A percentile compares a stretch with the other conserved stretches of the same genome.
phyloP scores from a whole-genome alignment of 2,888 invertebrate species.

The Plagiodera versicolora region DNA sequence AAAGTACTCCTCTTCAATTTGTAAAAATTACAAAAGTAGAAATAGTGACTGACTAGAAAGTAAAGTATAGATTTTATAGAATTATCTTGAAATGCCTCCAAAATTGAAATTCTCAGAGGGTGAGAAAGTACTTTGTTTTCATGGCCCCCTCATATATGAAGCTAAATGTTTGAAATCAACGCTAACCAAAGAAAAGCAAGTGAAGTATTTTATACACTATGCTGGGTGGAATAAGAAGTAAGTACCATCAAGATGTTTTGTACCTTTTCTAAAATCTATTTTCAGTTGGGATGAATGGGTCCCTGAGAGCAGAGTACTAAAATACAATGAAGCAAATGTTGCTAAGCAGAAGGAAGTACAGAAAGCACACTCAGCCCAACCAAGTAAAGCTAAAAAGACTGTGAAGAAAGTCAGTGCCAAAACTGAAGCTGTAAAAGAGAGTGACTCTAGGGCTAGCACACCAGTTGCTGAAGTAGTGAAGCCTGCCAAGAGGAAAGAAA shows the following conservation, averaged over 20 bases:
- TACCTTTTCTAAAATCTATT: constrained; percentile 22
- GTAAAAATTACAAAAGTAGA: too few relatives aligned
- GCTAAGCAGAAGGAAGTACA: constrained; percentile 86
- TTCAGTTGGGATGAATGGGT: constrained; percentile 91
- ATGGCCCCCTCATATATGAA: constrained; percentile 94
- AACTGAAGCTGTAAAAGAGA: constrained; percentile 52
- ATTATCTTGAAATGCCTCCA: constrained; percentile 39
- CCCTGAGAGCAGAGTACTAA: constrained; percentile 85
- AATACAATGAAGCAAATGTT: constrained; percentile 86
- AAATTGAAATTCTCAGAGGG: constrained; percentile 53
- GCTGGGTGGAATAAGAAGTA: constrained; percentile 99
- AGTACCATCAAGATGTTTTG: constrained; percentile 41
- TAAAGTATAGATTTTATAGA: too few relatives aligned
- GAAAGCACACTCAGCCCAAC: constrained; percentile 75
- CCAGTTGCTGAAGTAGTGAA: constrained; percentile 53
- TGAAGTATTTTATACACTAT: constrained; percentile 93
- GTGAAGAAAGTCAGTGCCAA: constrained; percentile 39
- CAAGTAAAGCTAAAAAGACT: constrained; percentile 65
- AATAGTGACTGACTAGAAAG: too few relatives aligned
- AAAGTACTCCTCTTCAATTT: too few relatives aligned
- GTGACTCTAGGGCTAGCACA: constrained; percentile 67
- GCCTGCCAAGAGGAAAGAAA: constrained; percentile 33
- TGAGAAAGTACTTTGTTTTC: constrained; percentile 91
- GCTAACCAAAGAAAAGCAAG: constrained; percentile 81
- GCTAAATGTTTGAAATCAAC: constrained; percentile 90